Percentiles rank a stretch among this genome's conserved stretches.
Conservation (phyloP, 2,113 vertebrate genomes). For the Seriola aureovittata region DNA sequence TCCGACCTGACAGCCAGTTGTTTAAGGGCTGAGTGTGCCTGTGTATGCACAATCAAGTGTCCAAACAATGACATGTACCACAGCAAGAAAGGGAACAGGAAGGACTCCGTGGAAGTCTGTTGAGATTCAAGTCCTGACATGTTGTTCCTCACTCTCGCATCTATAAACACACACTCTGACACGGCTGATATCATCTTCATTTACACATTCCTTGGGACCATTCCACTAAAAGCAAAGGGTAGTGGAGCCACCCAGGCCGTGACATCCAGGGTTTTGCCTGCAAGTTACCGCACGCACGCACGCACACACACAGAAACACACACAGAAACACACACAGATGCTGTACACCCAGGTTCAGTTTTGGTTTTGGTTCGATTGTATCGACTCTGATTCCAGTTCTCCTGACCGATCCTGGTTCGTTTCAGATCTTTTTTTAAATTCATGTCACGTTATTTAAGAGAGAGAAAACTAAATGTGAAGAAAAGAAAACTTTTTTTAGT, state of each 20-base stretch:
- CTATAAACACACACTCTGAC: constrained; percentile 12
- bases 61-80: background rate
- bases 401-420: background rate
- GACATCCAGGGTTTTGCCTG: constrained; percentile 19
- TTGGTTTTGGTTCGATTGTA: background rate
- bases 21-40: constrained; percentile 1
- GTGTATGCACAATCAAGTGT: background rate
- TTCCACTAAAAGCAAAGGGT: constrained; percentile 30
- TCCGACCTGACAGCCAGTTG: background rate
- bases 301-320: constrained; percentile 6
- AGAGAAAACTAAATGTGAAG: background rate
- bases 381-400: background rate
- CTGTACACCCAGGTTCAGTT: background rate
- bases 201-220: constrained; percentile 60
- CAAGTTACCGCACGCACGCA: background rate
- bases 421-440: background rate
- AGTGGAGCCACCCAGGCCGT: constrained; percentile 3
- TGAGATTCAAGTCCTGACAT: constrained; percentile 58
- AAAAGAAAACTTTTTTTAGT: background rate
- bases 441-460: too few relatives aligned
- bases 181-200: constrained; percentile 65
- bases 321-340: constrained; percentile 4
- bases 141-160: constrained; percentile 26
- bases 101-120: constrained; percentile 24
- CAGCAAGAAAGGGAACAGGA: constrained; percentile 9